Evolutionary conservation across 2,113 vertebrate genomes (phyloP), one percentile per base, ranked within the genome.

Genomic region (Tringa solitaria): DNA sequence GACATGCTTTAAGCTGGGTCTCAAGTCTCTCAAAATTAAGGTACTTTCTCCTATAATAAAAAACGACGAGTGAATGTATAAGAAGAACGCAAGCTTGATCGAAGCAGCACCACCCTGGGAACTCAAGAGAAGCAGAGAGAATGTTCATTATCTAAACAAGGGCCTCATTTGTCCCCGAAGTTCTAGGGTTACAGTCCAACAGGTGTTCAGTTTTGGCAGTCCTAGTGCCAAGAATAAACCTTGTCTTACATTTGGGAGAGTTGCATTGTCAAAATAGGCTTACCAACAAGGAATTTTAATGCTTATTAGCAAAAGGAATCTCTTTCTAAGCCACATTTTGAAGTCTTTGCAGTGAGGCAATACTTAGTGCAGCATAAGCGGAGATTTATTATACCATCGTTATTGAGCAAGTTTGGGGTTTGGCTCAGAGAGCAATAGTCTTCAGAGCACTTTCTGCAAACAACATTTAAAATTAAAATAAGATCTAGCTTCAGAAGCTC

Each of bases 1-100:
- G 99, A 92, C 99, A 99, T 30, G 99, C 99, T 97, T 99, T 99
- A 69, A 99, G 98, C 83, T 99, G 99, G 39, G 99, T 98, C 97
- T 99, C 99, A 54, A 99, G 98, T 98, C 99, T 98, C 92, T 99
- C 99, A 86, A 99, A 98, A 96, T 97, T 99, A 87, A 99, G 97
- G 24, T 97, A 95, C 46, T 96, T 98, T 92, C 94, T 98, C 96
- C 99, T 99, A 70, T 59, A 93, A 96, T 82, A 92, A 95, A 94
- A 93, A 28, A 30, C 89, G 53, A 59, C 45, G 35, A 64, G 63
- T 63, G 37, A 83, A 51, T 53, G 11, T 59, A 89, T 24, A 81
- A n/a, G 30, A 74, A 77, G 5, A 85, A 75, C 3, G 7, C 70
- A 77, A 87, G 51, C 53, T 69, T 65, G 53, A 27, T 60, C n/a